Evolutionary conservation across 2,113 vertebrate genomes (phyloP).

Genomic region (Pteronura brasiliensis): DNA sequence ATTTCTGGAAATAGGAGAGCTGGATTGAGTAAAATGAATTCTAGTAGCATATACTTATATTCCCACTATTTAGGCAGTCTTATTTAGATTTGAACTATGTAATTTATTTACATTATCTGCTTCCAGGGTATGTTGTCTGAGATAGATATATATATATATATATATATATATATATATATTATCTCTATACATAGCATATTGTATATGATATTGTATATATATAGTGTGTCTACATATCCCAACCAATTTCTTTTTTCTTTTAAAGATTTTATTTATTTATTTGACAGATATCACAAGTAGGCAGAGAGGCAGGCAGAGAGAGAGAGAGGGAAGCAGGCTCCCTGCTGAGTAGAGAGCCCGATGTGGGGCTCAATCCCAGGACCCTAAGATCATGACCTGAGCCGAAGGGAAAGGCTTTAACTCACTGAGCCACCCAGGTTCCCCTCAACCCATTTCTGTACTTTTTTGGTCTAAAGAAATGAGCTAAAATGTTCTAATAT

Average conservation of each 20-base stretch:
- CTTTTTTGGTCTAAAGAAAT: neutral
- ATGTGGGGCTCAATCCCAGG: no score
- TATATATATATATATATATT: neutral
- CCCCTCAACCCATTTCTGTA: neutral
- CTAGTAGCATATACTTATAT: neutral
- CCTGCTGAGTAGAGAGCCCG: no score
- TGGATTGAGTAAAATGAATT: neutral
- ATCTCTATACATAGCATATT: neutral
- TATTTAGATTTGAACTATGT: neutral
- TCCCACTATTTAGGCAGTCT: neutral
- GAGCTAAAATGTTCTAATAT: neutral
- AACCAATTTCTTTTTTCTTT: neutral
- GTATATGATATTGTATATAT: no score
- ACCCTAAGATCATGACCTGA: no score
- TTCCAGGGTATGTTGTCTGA: neutral
- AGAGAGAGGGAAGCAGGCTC: no score
- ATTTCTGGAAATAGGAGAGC: neutral
- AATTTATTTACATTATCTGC: neutral
- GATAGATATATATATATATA: neutral
- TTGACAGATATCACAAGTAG: no score
- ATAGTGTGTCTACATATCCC: neutral
- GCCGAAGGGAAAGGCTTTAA: no score
- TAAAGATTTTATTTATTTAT: no score
- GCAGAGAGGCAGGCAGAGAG: no score
- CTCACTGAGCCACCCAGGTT: no score